Evolutionary conservation across 2,888 invertebrate genomes (phyloP).

Genomic region (Atrina japonica): DNA sequence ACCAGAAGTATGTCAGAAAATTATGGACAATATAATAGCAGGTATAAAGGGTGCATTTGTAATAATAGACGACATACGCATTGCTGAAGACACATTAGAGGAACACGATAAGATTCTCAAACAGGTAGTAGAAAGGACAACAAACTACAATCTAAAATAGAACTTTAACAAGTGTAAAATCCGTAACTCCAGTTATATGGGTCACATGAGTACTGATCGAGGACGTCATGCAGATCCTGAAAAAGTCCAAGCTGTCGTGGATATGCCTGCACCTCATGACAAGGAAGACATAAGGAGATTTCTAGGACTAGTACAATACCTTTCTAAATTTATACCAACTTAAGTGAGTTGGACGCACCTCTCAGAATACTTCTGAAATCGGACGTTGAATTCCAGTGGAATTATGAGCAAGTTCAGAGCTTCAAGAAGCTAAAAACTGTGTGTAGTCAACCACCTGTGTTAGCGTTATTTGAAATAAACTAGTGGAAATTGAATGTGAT

Average conservation of each 20-base stretch:
- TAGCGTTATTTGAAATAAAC: conserved; percentile 30
- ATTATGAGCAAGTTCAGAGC: conserved; percentile 47
- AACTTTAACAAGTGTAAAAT: conserved; percentile 50
- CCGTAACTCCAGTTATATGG: conserved; percentile 38
- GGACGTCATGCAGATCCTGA: conserved; percentile 49
- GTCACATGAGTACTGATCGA: conserved; percentile 35
- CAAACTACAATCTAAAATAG: conserved; percentile 47
- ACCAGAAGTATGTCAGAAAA: conserved; percentile 16
- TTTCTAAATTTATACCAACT: background rate
- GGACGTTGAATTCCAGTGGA: conserved; percentile 45
- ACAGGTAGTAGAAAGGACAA: conserved; percentile 43
- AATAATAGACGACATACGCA: conserved; percentile 6
- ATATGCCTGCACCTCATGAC: conserved; percentile 14
- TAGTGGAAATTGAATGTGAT: conserved; percentile 29
- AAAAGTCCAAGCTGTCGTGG: conserved; percentile 47
- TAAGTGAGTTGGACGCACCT: conserved; percentile 40
- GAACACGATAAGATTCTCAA: conserved; percentile 31
- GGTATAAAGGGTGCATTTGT: background rate
- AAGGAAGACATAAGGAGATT: conserved; percentile 46
- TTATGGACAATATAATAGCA: conserved; percentile 45
- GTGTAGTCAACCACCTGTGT: conserved; percentile 15
- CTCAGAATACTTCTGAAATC: conserved; percentile 46
- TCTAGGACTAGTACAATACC: conserved; percentile 50
- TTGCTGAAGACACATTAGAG: conserved; percentile 1
- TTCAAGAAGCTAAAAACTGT: conserved; percentile 19